A percentile compares a stretch with the other conserved stretches of the same genome.
phyloP scores from a whole-genome alignment of 2,113 vertebrate genomes.

The Polypterus senegalus region DNA sequence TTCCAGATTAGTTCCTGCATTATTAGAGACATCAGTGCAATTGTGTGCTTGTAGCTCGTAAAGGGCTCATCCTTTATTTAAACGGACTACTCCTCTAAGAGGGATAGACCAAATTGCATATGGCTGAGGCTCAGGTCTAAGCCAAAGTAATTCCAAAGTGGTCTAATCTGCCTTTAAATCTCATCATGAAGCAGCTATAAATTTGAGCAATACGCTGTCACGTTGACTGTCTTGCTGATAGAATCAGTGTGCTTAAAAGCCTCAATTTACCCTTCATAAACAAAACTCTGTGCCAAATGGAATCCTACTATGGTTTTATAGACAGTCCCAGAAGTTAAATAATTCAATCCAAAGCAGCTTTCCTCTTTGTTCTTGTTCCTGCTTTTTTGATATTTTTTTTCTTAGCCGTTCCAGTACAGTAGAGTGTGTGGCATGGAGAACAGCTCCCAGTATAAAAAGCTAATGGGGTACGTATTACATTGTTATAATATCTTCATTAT shows the following conservation, averaged over 20 bases:
- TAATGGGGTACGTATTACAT: too few relatives aligned
- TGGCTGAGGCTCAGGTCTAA: slow-evolving; percentile 19
- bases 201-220: slow-evolving; percentile 26
- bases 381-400: too few relatives aligned
- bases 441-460: too few relatives aligned
- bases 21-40: slow-evolving; percentile 9
- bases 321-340: slow-evolving; percentile 9
- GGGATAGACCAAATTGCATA: background rate
- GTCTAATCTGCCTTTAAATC: slow-evolving; percentile 24
- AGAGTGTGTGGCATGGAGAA: too few relatives aligned
- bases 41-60: background rate
- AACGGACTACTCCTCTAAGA: slow-evolving; percentile 3
- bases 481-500: too few relatives aligned
- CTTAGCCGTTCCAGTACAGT: too few relatives aligned
- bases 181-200: slow-evolving; percentile 24
- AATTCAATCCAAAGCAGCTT: background rate
- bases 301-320: slow-evolving; percentile 6
- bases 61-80: slow-evolving; percentile 6
- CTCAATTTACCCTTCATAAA: slow-evolving; percentile 23
- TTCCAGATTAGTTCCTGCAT: slow-evolving; percentile 4
- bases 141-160: slow-evolving; percentile 21
- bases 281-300: slow-evolving; percentile 7
- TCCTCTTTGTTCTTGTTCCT: too few relatives aligned
- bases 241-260: slow-evolving; percentile 17
- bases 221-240: slow-evolving; percentile 23